phyloP scores from a whole-genome alignment of 2,113 vertebrate genomes.

The Struthidea cinerea region DNA sequence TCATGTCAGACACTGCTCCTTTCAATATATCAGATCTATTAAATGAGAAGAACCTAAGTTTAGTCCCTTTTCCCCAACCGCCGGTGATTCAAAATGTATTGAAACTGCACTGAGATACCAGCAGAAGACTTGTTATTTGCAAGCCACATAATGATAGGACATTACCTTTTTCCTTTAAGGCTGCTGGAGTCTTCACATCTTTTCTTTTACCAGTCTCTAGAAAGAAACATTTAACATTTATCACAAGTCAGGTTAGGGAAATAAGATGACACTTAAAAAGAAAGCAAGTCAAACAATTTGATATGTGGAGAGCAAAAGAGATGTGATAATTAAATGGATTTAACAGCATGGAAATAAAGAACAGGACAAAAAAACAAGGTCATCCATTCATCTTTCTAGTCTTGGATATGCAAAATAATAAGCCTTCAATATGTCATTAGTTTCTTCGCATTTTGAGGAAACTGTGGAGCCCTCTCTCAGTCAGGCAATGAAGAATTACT shows the following conservation, averaged over 20 bases:
- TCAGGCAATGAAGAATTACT: not conserved
- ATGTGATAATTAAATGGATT: not conserved
- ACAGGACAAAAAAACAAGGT: not conserved
- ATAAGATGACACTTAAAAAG: not conserved
- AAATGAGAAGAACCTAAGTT: not conserved
- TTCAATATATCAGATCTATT: not conserved
- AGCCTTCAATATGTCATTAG: not conserved
- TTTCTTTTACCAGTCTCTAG: conserved; percentile 61
- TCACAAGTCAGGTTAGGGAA: conserved; percentile 17
- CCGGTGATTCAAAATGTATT: not conserved
- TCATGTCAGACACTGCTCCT: not conserved
- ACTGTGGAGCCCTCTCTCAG: not conserved
- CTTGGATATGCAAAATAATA: not conserved
- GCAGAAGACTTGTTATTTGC: not conserved
- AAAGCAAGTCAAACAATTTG: not conserved
- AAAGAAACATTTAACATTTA: conserved; percentile 60
- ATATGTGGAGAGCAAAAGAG: not conserved
- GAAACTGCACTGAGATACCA: not conserved
- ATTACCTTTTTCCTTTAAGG: conserved; percentile 69
- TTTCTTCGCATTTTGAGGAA: not conserved
- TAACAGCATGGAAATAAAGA: not conserved
- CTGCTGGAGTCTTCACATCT: conserved; percentile 54
- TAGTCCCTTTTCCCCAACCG: not conserved
- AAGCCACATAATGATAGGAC: not conserved
- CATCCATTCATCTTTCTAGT: not conserved